These are phyloP conservation scores for Elanoides forficatus DNA, from an alignment of 2,113 vertebrate genomes.

Conservation along the genomic window DNA sequence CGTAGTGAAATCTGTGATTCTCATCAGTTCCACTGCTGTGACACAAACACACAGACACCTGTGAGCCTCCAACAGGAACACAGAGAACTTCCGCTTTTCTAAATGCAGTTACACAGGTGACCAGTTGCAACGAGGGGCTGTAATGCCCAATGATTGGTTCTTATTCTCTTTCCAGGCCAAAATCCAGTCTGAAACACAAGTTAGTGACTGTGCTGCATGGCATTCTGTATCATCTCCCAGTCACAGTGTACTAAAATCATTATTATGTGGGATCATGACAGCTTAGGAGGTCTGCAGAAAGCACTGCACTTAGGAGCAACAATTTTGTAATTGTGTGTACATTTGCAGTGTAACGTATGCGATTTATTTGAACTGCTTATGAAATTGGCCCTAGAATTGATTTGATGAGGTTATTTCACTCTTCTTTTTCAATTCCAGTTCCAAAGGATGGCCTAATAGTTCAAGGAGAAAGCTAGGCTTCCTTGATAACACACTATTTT, in stretches of 20 bases:
- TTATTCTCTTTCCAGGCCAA: not conserved
- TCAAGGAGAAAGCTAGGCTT: not conserved
- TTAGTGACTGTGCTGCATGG: not conserved
- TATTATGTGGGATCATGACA: not conserved
- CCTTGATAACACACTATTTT: not conserved
- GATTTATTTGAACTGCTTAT: not conserved
- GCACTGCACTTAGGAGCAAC: not conserved
- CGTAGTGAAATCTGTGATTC: fast-evolving
- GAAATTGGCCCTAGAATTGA: not conserved
- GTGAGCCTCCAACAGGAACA: fast-evolving
- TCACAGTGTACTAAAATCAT: fast-evolving
- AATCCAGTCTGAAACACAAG: not conserved
- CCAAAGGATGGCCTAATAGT: not conserved
- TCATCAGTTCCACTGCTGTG: not conserved
- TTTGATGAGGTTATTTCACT: not conserved
- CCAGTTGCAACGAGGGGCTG: fast-evolving
- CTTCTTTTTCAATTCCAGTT: not conserved
- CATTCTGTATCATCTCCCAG: not conserved
- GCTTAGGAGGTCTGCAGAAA: not conserved
- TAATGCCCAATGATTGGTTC: fast-evolving
- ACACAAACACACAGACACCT: not conserved
- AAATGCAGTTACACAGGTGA: fast-evolving
- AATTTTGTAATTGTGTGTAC: not conserved
- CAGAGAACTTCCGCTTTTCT: fast-evolving
- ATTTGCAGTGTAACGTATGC: not conserved